Conservation (phyloP, 92 coral and sea anemone genomes). For the Paramuricea clavata region DNA sequence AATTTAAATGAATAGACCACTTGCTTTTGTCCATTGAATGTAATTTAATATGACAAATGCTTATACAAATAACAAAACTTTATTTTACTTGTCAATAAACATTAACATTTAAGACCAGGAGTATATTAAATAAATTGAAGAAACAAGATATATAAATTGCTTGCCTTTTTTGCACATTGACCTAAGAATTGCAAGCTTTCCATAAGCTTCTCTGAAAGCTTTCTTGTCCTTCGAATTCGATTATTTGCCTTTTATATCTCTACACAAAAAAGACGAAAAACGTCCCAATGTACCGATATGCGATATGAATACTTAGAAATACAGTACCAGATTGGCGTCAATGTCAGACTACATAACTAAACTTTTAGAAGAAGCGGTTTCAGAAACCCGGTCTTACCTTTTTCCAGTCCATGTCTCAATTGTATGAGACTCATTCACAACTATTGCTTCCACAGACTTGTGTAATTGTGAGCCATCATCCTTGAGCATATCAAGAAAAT, state of each 20-base stretch:
- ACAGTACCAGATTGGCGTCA: not conserved
- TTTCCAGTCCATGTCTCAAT: constrained; percentile 15
- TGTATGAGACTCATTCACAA: not conserved
- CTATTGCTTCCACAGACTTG: not conserved
- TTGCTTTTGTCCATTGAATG: too few species aligned
- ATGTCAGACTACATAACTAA: not conserved
- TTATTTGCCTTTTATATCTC: not conserved
- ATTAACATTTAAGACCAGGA: not conserved
- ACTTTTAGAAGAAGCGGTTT: not conserved
- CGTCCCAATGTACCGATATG: not conserved
- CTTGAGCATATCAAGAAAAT: not conserved
- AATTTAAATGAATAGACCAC: too few species aligned
- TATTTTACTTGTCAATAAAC: not conserved
- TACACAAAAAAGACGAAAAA: too few species aligned
- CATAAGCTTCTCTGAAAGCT: constrained; percentile 49
- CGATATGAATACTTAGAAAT: not conserved
- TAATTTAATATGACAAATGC: too few species aligned
- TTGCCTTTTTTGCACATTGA: constrained; percentile 56
- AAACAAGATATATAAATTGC: not conserved
- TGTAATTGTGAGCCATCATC: not conserved
- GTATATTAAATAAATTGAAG: not conserved
- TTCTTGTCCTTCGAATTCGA: constrained; percentile 7
- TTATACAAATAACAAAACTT: not conserved
- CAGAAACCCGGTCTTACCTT: too few species aligned
- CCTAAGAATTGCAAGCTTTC: constrained; percentile 43